Evolutionary conservation across 2,113 vertebrate species (phyloP), one percentile per base, ranked within the genome.

Genomic region (Syrrhaptes paradoxus): DNA sequence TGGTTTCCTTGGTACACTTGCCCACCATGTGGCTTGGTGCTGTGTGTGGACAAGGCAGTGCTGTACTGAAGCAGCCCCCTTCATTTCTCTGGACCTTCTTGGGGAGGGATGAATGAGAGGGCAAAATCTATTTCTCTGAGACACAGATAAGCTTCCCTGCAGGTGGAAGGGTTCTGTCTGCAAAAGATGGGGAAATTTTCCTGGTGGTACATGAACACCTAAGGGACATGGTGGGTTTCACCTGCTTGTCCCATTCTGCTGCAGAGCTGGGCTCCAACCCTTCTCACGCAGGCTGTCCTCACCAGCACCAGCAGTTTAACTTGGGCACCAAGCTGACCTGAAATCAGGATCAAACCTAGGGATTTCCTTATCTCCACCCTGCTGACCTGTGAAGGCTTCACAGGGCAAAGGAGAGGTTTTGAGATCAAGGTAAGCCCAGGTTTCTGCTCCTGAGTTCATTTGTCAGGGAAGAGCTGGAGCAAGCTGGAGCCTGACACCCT

Each of bases 351-450:
- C 46, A 29, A 73, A 28, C 38, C 25, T 17, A 22, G 29, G 18
- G 34, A 25, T 85, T 66, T 70, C 41, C 41, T 86, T 55, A 55
- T 15, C 29, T 85, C 3, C 1, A 6, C 62, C 49, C 16, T 1
- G 2, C 65, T 51, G 36, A 59, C 24, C 54, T 79, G 17, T 0
- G 0, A 5, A 29, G 48, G 18, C 45, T 8, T 80, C 5, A 4
- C 32, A 70, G n/a, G 31, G 65, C 54, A 68, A 79, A 19, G 41
- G 24, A 84, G 62, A 72, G 24, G 24, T 82, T 73, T 43, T 58
- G 17, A 59, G 26, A 46, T 83, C 32, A 34, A 59, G 16, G 22
- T 55, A 19, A 67, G 67, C 17, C 14, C 31, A 19, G 21, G 6
- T 31, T 76, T 82, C 67, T 88, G 20, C 20, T 67, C 24, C 55